Conservation (phyloP, 2,113 vertebrate species). For the Varanus salvator region DNA sequence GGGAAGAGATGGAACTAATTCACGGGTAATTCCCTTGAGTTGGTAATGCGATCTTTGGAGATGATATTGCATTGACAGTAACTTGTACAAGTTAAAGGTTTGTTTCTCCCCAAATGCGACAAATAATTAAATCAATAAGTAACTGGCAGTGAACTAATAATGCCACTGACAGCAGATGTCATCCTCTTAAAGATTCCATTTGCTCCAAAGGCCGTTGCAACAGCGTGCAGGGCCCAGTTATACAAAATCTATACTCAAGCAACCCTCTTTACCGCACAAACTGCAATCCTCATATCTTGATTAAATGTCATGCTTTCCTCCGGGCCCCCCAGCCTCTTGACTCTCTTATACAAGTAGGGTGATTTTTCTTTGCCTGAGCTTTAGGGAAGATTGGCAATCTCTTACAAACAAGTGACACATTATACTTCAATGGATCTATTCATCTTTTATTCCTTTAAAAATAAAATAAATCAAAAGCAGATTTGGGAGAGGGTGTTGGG, state of each 20-base stretch:
- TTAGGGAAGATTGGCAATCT: background rate
- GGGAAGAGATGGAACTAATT: constrained; percentile 44
- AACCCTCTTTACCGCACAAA: constrained; percentile 9
- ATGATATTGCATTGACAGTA: constrained; percentile 37
- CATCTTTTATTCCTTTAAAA: background rate
- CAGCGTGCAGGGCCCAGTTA: constrained; percentile 10
- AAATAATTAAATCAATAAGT: constrained; percentile 24
- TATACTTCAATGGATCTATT: too few species aligned
- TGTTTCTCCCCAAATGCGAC: constrained; percentile 43
- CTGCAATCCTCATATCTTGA: background rate
- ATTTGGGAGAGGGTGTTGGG: background rate
- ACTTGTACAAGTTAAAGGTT: constrained; percentile 41
- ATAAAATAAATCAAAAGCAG: background rate
- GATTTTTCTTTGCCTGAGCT: background rate
- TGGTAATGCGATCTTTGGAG: constrained; percentile 45
- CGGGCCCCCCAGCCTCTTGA: constrained; percentile 15
- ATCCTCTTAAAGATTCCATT: background rate
- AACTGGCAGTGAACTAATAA: constrained; percentile 27
- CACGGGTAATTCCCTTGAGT: constrained; percentile 45
- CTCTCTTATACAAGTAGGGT: background rate
- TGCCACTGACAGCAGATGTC: constrained; percentile 7
- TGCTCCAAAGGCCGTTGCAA: constrained; percentile 5
- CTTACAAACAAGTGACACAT: background rate
- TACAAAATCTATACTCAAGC: constrained; percentile 17
- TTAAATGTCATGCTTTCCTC: constrained; percentile 18